Conservation (phyloP, 1,140 invertebrate genomes). For the Scylla paramamosain region DNA sequence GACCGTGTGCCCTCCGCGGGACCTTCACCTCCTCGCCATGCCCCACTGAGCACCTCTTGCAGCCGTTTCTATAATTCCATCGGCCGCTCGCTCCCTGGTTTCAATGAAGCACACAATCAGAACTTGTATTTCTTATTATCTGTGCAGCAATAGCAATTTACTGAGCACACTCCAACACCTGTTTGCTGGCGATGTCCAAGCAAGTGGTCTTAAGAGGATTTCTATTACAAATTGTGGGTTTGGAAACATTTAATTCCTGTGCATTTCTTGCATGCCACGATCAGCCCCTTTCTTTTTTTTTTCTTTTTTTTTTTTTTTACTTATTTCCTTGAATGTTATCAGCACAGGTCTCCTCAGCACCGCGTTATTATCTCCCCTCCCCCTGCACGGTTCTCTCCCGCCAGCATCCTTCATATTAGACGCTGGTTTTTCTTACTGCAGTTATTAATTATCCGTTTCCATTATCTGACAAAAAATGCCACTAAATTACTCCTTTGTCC, state of each 20-base stretch:
- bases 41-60: not conserved
- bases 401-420: no score
- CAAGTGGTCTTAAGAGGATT: not conserved
- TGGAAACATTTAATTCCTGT: no score
- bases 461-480: no score
- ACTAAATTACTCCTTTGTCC: not conserved
- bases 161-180: not conserved
- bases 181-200: not conserved
- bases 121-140: conserved; percentile 1
- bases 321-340: no score
- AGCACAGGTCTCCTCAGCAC: no score
- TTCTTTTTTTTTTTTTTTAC: no score
- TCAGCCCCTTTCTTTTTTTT: no score
- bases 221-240: not conserved
- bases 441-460: no score
- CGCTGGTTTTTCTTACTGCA: no score
- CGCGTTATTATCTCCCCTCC: no score
- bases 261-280: no score
- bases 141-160: not conserved
- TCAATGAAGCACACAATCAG: conserved; percentile 20
- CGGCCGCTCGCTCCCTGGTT: not conserved
- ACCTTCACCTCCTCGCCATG: not conserved
- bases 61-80: not conserved
- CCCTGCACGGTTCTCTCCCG: no score
- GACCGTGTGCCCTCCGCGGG: not conserved